Conservation (phyloP, 2,113 vertebrate species). For the Neodontobutis hainanensis region DNA sequence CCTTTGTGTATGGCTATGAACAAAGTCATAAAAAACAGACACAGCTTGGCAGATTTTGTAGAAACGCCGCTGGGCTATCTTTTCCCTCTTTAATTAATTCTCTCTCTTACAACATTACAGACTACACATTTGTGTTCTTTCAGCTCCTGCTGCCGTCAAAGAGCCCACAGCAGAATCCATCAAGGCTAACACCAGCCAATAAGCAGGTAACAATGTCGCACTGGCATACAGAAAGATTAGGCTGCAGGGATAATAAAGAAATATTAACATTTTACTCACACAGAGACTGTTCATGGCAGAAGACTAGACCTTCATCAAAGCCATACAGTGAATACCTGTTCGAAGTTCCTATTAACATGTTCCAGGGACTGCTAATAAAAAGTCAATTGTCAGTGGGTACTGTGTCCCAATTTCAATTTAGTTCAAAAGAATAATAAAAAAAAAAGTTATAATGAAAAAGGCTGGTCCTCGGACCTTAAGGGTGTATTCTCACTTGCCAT, state of each 20-base stretch:
- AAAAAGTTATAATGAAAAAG: no score
- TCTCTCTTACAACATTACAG: background rate
- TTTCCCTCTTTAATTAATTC: background rate
- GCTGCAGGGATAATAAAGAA: background rate
- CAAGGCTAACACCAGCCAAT: slow-evolving; percentile 1
- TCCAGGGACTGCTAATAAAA: background rate
- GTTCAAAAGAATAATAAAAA: background rate
- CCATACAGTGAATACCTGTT: background rate
- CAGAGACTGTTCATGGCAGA: background rate
- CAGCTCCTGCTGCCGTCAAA: background rate
- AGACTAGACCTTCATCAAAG: background rate
- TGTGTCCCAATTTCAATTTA: background rate
- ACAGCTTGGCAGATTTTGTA: background rate
- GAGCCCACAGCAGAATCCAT: background rate
- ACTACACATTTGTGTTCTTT: background rate
- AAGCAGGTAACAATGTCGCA: background rate
- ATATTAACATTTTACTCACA: slow-evolving; percentile 1
- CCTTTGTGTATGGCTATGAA: background rate
- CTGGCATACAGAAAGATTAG: background rate
- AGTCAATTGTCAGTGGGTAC: background rate
- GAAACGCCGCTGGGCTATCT: background rate
- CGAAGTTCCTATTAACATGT: background rate
- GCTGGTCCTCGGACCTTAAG: no score
- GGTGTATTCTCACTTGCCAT: no score
- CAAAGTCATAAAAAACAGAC: background rate